Base-by-base conservation (phyloP, 2,113 vertebrate genomes). In the Ophiodon elongatus region DNA sequence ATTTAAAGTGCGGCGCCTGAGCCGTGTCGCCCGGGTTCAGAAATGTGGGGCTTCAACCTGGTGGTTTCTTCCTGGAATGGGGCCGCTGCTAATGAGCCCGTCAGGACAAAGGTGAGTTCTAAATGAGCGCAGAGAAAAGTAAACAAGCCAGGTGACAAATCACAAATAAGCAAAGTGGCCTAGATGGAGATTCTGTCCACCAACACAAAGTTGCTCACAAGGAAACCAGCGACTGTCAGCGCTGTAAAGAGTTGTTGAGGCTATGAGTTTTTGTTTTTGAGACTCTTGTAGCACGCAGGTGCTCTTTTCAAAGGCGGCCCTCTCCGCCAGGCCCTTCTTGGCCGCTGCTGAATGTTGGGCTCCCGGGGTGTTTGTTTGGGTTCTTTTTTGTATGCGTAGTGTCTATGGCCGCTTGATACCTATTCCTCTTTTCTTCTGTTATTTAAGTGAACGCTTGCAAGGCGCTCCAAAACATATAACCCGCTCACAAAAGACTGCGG, bases 81-180 rank as follows among this genome's bases (percentile, higher is more conserved):
- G 89, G 75, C 90, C 64, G 80, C 71, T 79, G 79, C 84, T 93
- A 92, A 94, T 91, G 93, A 93, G 92, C 86, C 91, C 88, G 70
- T 88, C 45, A 89, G 92, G 92, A 94, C 94, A 93, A 91, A 94
- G 93, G 93, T 94, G 83, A 92, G 92, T 60, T 79, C 89, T 47
- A 83, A 88, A 88, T 41, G 74, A 86, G 66, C 47, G 37, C 83
- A 69, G 81, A 86, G 82, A 91, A 92, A 86, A 87, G 87, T 86
- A 92, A 95, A 94, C 94, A 92, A 88, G 80, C 79, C 91, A 93
- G 91, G 94, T 91, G 90, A 94, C 91, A 79, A 88, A 91, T 83
- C 73, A 79, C 83, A 41, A 85, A 83, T 67, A 76, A 77, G 78
- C 56, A 84, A 45, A 88, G 80, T 56, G 5, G 84, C 64, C 57